Percentiles rank a stretch among this genome's conserved stretches.
Conservation (phyloP, 2,113 vertebrate species). For the Alaudala cheleensis region DNA sequence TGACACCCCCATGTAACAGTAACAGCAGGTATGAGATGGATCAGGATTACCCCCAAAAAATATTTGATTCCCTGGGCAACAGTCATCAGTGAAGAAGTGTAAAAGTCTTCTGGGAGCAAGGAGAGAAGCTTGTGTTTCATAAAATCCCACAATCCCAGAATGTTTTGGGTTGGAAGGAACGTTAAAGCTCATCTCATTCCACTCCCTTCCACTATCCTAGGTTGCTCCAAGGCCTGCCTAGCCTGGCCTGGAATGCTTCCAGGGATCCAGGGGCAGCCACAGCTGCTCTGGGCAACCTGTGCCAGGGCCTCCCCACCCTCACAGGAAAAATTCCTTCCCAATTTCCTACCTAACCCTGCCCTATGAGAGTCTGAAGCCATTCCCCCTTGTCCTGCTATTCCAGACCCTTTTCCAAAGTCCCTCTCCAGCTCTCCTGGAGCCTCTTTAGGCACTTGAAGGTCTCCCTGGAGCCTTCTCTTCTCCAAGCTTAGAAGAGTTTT, state of each 20-base stretch:
- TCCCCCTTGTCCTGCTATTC: neutral
- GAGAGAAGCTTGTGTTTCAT: neutral
- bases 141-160: neutral
- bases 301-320: neutral
- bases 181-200: neutral
- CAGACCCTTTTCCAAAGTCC: neutral
- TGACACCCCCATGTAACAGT: neutral
- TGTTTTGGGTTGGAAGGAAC: neutral
- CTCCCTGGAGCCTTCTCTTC: neutral
- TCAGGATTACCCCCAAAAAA: accelerated
- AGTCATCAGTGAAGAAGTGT: neutral
- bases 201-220: neutral
- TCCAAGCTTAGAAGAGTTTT: neutral
- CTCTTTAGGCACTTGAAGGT: neutral
- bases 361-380: neutral
- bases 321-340: neutral
- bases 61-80: neutral
- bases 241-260: neutral
- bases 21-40: neutral
- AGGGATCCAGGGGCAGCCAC: neutral
- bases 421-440: neutral
- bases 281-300: neutral
- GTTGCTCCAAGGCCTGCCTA: accelerated
- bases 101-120: neutral
- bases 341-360: neutral